Base-by-base conservation (phyloP, 2,797 vertebrate species). In the Acanthopagrus latus region DNA sequence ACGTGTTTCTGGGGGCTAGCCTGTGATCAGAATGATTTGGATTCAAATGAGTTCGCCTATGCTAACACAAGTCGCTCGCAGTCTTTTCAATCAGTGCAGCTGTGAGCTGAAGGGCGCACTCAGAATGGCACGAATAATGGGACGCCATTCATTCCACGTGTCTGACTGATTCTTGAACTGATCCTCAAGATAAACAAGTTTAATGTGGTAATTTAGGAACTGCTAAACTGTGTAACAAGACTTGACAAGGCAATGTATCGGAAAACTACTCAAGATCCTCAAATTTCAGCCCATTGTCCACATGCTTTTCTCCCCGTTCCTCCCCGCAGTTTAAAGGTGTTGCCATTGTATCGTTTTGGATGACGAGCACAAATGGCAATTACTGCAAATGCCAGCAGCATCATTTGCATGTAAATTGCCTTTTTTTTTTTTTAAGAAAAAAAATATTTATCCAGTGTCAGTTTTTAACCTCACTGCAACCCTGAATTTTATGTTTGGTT, bases 381-480 rank as follows among this genome's bases (percentile, higher is more conserved):
- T 90, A 89, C 75, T 80, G 81, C 65, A 90, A 91, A 93, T 91
- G 89, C 71, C 84, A 91, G 82, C 73, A 46, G 66, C 84, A 74
- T 93, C 78, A 93, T 94, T 94, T 93, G 89, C 92, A 94, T 94
- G 84, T 86, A 94, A 94, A 93, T 94, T 81, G 81, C 74, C 59
- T 90, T 76, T 64, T 84, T 90, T 76, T 64, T 84, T 89, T 86
- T 43, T 1, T 38, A 38, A n/a, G n/a, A n/a, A 33, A 38, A 38
- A 38, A 38, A 1, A 38, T 86, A 83, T 84, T 88, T 86, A 83
- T 74, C 63, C 81, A 67, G 73, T 88, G 85, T 90, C 76, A 87
- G 50, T 74, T 78, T 86, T 83, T 74, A 81, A 64, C 78, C 68
- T 73, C 57, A 79, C 71, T 76, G 63, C 73, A 83, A 75, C 70